Base-by-base conservation (phyloP, 2,888 invertebrate genomes). In the Bombylius discolor region DNA sequence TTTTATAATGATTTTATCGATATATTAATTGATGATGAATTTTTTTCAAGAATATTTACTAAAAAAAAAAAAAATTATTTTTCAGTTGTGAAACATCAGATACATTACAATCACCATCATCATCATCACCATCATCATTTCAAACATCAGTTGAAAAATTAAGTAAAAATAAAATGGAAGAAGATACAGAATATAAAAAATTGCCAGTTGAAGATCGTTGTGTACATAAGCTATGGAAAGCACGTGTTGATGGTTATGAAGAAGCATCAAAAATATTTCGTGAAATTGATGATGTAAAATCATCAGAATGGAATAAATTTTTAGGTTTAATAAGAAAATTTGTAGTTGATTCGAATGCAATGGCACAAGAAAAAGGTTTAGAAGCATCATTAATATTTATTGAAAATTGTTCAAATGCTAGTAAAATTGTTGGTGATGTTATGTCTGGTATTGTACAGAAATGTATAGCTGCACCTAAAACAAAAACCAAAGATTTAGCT, bases 221-320 rank as follows among this genome's bases (percentile, higher is more conserved):
- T 72, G 83, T 88, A 14, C 96, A 97, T 73, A 97, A 96, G 77
- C 76, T 88, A 56, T 98, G 97, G 97, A 96, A 96, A 74, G 97
- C 96, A 5, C 81, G 98, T 62, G 81, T 95, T 4, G 85, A 87
- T 62, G 98, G 96, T 0, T 98, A 96, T 66, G 95, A 96, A 72
- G 95, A 95, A 71, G 89, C 92, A 0, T 82, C 87, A 8, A 95
- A 92, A 71, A 77, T 89, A 14, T 96, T 97, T 73, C 82, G 84
- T 61, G 85, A 85, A 68, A 85, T 91, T 63, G 88, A 87, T 67
- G 93, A 94, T 76, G 95, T 95, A 68, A 96, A 96, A 70, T 89
- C 92, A 46, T 84, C 90, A 0, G 96, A 96, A 70, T 97, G 95
- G 84, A 85, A 82, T 64, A 95, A 93, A 74, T 98, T 86, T 74